phyloP scores from a whole-genome alignment of 2,113 vertebrate species.

The Lepidothrix coronata region DNA sequence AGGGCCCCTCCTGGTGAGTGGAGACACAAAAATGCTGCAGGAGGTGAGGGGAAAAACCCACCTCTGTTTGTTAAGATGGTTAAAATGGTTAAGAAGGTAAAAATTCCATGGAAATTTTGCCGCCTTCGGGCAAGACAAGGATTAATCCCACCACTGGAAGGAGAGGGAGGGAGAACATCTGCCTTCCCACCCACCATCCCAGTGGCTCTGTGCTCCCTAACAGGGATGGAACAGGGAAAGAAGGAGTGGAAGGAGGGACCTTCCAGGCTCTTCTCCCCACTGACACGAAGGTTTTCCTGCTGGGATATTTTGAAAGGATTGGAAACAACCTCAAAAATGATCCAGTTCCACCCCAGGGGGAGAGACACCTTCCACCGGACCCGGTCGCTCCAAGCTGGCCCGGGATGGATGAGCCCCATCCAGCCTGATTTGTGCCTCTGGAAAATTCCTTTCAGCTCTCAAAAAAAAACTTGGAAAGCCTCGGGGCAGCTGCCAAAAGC shows the following conservation, averaged over 20 bases:
- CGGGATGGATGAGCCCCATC: not conserved
- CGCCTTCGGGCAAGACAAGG: not conserved
- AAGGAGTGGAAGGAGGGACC: not conserved
- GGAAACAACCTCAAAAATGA: not conserved
- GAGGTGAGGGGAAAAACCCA: not conserved
- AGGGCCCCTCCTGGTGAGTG: not conserved
- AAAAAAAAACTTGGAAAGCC: not conserved
- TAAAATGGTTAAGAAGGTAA: not conserved
- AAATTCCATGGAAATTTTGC: not conserved
- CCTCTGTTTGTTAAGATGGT: not conserved
- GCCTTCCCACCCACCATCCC: not conserved
- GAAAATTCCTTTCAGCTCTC: not conserved
- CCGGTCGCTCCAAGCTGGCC: not conserved
- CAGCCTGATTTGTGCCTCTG: not conserved
- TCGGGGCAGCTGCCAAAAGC: not conserved
- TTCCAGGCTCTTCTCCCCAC: not conserved
- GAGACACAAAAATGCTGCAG: no score
- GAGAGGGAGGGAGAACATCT: not conserved
- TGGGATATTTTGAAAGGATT: not conserved
- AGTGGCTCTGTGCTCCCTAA: not conserved
- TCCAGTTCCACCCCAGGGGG: fast-evolving
- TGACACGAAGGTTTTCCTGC: not conserved
- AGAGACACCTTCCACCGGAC: no score
- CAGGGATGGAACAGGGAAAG: not conserved
- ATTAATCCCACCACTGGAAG: not conserved